Percentiles rank a stretch among this genome's conserved stretches.
Conservation (phyloP, 2,113 vertebrate genomes). For the Lepus europaeus region DNA sequence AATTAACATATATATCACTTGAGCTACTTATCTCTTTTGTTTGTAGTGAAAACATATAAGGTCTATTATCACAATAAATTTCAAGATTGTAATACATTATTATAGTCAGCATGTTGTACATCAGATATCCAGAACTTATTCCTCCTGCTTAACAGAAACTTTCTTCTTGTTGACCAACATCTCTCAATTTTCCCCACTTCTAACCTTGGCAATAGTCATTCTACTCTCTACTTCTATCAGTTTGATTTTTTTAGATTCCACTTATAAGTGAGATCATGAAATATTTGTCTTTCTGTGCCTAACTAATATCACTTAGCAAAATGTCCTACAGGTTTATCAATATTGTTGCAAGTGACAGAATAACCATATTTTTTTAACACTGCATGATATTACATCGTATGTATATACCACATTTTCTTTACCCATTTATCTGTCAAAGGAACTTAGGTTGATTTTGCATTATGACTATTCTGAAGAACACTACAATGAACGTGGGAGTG, state of each 20-base stretch:
- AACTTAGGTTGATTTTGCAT: not conserved
- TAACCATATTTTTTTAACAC: not conserved
- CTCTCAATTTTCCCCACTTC: not conserved
- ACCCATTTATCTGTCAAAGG: not conserved
- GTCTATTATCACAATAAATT: not conserved
- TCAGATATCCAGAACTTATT: not conserved
- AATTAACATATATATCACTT: not conserved
- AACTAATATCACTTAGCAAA: not conserved
- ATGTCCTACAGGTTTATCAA: not conserved
- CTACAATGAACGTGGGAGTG: not conserved
- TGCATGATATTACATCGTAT: not conserved
- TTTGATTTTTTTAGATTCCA: not conserved
- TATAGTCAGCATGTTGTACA: not conserved
- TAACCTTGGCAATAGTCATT: not conserved
- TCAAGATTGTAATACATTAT: not conserved
- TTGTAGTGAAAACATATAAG: not conserved
- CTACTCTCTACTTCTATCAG: not conserved
- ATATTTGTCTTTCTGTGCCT: conserved; percentile 38
- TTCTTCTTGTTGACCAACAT: not conserved
- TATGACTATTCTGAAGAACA: not conserved
- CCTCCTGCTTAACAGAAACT: not conserved
- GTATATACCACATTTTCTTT: not conserved
- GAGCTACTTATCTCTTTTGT: not conserved
- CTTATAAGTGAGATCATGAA: not conserved
- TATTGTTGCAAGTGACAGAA: not conserved